Conservation (phyloP, 2,888 invertebrate species). For the Pammene fasciana region DNA sequence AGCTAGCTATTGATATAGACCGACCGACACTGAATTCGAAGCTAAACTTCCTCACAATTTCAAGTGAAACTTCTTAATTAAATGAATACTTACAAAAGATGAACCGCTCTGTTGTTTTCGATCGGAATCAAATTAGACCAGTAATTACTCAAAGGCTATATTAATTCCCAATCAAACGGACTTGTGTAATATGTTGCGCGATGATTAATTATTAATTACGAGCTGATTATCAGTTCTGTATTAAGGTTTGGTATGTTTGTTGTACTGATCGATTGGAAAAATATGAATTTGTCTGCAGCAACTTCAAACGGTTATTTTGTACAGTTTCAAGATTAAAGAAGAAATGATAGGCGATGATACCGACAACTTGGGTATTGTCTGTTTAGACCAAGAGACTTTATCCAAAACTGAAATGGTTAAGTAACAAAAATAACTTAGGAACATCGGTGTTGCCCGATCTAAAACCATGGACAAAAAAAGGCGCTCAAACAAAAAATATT, state of each 20-base stretch:
- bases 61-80: slow-evolving; percentile 27
- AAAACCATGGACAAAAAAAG: too few relatives aligned
- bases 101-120: slow-evolving; percentile 22
- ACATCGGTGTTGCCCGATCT: too few relatives aligned
- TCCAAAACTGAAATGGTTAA: too few relatives aligned
- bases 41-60: slow-evolving; percentile 2
- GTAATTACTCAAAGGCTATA: slow-evolving; percentile 37
- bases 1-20: not conserved
- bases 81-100: slow-evolving; percentile 30
- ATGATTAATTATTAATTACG: slow-evolving; percentile 31
- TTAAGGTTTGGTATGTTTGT: not conserved
- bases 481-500: too few relatives aligned
- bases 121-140: slow-evolving; percentile 31
- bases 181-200: slow-evolving; percentile 14
- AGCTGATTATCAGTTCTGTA: not conserved
- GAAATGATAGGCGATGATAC: too few relatives aligned
- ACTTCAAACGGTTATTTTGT: too few relatives aligned
- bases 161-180: slow-evolving; percentile 32
- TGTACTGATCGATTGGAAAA: too few relatives aligned
- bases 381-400: too few relatives aligned
- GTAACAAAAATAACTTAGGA: too few relatives aligned
- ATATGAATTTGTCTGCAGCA: too few relatives aligned
- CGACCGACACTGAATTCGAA: not conserved
- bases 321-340: too few relatives aligned
- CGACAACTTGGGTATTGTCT: too few relatives aligned